Percentiles rank a stretch among this genome's conserved stretches.
Evolutionary conservation across 2,113 vertebrate species (phyloP).

Genomic region (Illadopsis cleaveri): DNA sequence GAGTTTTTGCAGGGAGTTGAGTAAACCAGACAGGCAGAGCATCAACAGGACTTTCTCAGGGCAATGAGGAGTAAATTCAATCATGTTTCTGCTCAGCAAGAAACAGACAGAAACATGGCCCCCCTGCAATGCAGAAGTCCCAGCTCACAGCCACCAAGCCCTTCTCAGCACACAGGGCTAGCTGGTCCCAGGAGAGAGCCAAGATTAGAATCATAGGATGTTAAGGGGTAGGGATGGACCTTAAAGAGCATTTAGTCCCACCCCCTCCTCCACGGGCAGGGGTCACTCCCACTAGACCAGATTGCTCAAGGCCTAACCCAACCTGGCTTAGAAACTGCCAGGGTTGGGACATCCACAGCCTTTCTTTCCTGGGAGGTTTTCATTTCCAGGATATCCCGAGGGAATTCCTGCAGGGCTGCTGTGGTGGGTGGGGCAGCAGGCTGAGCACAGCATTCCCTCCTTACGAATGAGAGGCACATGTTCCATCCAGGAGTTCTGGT

Average conservation of each 20-base stretch:
- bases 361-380: neutral
- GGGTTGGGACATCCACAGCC: neutral
- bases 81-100: neutral
- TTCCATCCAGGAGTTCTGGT: neutral
- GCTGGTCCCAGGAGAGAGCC: neutral
- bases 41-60: neutral
- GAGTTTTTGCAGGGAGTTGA: neutral
- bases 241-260: neutral
- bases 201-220: neutral
- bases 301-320: neutral
- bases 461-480: neutral
- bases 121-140: neutral
- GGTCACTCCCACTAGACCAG: neutral
- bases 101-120: accelerated
- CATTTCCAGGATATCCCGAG: neutral
- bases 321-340: neutral
- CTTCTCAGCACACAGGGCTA: neutral
- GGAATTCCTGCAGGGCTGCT: neutral
- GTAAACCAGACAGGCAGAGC: neutral
- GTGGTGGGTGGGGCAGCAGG: accelerated
- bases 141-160: neutral
- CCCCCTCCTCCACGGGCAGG: neutral
- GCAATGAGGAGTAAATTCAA: neutral
- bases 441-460: neutral
- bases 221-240: neutral